These are phyloP conservation scores for Lepeophtheirus nordmannii DNA, from an alignment of 2,888 invertebrate species.

Conservation along the genomic window DNA sequence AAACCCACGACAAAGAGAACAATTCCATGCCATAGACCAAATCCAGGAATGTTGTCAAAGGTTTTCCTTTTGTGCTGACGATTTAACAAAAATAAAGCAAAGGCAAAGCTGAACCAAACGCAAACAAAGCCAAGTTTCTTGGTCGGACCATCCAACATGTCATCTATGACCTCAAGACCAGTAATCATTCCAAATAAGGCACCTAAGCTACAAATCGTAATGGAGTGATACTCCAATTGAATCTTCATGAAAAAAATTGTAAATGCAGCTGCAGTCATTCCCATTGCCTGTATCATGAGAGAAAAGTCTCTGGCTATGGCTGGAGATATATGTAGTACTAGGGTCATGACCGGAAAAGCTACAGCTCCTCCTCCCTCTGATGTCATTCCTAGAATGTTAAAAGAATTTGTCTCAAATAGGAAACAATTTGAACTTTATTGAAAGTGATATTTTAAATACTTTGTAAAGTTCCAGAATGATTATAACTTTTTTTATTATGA, in stretches of 20 bases:
- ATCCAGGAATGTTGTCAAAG: constrained; percentile 12
- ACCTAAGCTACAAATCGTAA: constrained; percentile 21
- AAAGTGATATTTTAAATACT: neutral
- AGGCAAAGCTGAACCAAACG: constrained; percentile 25
- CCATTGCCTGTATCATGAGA: constrained; percentile 22
- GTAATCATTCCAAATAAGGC: constrained; percentile 20
- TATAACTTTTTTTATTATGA: neutral
- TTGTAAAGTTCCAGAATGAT: neutral
- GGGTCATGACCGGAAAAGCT: constrained; percentile 25
- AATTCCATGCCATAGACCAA: constrained; percentile 16
- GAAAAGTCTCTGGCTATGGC: constrained; percentile 23
- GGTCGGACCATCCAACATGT: constrained; percentile 1
- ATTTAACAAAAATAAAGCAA: constrained; percentile 22
- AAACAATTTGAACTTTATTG: neutral
- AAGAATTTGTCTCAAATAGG: neutral
- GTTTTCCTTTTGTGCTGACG: constrained; percentile 23
- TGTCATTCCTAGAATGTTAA: constrained; percentile 20
- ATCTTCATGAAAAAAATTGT: constrained; percentile 25
- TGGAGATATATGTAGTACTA: constrained; percentile 15
- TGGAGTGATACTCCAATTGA: constrained; percentile 18
- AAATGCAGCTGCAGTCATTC: constrained; percentile 22
- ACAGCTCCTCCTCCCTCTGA: constrained; percentile 24
- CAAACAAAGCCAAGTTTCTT: constrained; percentile 24
- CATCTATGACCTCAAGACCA: constrained; percentile 19
- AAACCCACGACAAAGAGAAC: constrained; percentile 13